Evolutionary conservation across 2,113 vertebrate species (phyloP).

Genomic region (Circaetus cinerascens): DNA sequence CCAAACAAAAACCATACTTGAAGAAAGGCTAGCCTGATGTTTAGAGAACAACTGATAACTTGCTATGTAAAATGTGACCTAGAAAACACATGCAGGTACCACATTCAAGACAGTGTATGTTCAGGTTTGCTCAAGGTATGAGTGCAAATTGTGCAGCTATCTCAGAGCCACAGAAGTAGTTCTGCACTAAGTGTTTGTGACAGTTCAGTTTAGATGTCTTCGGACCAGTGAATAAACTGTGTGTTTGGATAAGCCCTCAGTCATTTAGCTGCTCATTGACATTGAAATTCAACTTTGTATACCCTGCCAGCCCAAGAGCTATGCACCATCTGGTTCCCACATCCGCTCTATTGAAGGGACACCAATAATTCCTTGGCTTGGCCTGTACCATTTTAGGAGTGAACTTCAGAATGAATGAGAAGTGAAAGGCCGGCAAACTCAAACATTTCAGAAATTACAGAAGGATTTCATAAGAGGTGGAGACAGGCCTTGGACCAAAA

Average conservation of each 20-base stretch:
- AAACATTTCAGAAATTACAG: background rate
- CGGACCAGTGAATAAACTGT: background rate
- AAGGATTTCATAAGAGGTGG: background rate
- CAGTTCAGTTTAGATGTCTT: background rate
- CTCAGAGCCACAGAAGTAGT: background rate
- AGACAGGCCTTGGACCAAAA: background rate
- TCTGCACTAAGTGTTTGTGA: background rate
- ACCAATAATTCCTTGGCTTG: background rate
- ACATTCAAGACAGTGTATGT: background rate
- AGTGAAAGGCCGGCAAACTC: background rate
- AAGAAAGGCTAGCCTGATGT: background rate
- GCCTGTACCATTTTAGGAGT: background rate
- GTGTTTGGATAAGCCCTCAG: slow-evolving; percentile 3
- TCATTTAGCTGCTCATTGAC: slow-evolving; percentile 51
- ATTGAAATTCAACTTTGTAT: slow-evolving; percentile 34
- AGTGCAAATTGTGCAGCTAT: background rate
- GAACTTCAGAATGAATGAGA: background rate
- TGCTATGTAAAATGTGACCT: background rate
- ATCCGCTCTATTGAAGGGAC: background rate
- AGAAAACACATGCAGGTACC: background rate
- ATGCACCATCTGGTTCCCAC: slow-evolving; percentile 23
- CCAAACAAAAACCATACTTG: background rate
- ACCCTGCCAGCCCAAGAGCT: slow-evolving; percentile 40
- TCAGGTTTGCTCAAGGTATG: background rate
- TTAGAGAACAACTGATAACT: background rate